These are phyloP conservation scores for Anas bernieri DNA, from an alignment of 2,797 vertebrate species.

Conservation along the genomic window DNA sequence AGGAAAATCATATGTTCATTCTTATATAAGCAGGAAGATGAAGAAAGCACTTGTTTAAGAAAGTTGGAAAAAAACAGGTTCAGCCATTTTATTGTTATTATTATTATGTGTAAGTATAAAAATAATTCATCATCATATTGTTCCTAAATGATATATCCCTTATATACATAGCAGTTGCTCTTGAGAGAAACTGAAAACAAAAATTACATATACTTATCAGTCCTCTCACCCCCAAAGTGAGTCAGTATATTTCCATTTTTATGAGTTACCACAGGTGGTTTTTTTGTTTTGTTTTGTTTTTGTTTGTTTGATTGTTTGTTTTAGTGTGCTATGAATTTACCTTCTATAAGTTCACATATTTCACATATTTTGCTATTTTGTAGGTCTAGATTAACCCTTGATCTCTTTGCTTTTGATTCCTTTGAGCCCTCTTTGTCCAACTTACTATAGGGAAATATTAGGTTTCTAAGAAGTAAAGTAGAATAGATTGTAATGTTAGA, in stretches of 20 bases:
- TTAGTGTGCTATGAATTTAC: not conserved
- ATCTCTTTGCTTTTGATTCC: not conserved
- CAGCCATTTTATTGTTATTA: not conserved
- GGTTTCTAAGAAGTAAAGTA: not conserved
- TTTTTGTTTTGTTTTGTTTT: too few species aligned
- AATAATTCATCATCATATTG: not conserved
- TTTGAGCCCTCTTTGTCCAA: not conserved
- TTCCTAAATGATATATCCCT: not conserved
- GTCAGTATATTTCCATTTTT: not conserved
- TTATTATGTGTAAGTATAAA: not conserved
- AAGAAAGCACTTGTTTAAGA: not conserved
- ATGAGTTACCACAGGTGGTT: not conserved
- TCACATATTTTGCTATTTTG: not conserved
- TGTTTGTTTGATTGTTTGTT: too few species aligned
- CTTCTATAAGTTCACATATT: not conserved
- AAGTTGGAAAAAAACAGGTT: not conserved
- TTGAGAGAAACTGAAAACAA: not conserved
- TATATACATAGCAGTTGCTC: not conserved
- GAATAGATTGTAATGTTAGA: not conserved
- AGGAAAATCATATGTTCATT: not conserved
- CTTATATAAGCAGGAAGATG: not conserved
- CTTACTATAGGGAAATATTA: not conserved
- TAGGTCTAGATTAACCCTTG: not conserved
- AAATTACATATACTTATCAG: not conserved
- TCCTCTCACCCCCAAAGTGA: not conserved